A percentile compares a stretch with the other conserved stretches of the same genome.
Evolutionary conservation across 2,888 invertebrate species (phyloP).

Genomic region (Lepidonotus clava): DNA sequence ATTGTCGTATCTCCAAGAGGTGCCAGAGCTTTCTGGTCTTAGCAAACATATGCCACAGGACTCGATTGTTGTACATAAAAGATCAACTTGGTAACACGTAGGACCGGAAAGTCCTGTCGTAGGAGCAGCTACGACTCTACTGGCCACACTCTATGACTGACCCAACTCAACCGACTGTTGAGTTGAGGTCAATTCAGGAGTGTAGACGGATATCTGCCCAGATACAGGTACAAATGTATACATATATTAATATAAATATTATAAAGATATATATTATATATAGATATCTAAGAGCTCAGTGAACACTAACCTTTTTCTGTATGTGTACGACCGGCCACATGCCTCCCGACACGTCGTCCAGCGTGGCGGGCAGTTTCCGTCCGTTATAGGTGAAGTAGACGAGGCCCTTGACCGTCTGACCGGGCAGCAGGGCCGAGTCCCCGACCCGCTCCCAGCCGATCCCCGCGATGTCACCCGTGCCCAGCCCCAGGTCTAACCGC

Average conservation of each 20-base stretch:
- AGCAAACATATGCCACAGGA: too few species aligned
- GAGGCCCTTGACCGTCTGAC: slow-evolving; percentile 73
- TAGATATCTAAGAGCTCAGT: background rate
- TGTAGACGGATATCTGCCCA: too few species aligned
- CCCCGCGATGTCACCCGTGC: slow-evolving; percentile 78
- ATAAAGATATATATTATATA: background rate
- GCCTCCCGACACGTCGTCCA: slow-evolving; percentile 78
- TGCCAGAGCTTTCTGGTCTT: too few species aligned
- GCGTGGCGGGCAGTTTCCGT: slow-evolving; percentile 72
- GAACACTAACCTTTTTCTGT: slow-evolving; percentile 76
- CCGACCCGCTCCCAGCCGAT: slow-evolving; percentile 79
- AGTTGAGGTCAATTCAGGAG: background rate
- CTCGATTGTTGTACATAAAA: too few species aligned
- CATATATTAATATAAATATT: background rate
- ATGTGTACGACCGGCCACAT: slow-evolving; percentile 80
- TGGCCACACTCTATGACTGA: background rate
- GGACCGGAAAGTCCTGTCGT: too few species aligned
- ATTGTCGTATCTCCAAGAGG: too few species aligned
- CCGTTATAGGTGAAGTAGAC: slow-evolving; percentile 80
- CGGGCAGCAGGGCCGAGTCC: slow-evolving; percentile 67
- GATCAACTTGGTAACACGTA: too few species aligned
- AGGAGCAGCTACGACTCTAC: too few species aligned
- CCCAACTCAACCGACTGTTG: background rate
- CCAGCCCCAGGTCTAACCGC: slow-evolving; percentile 76
- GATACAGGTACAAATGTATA: background rate